Evolutionary conservation across 2,888 invertebrate genomes (phyloP), one percentile per base, ranked within the genome.

Genomic region (Mesorhabditis spiculigera): DNA sequence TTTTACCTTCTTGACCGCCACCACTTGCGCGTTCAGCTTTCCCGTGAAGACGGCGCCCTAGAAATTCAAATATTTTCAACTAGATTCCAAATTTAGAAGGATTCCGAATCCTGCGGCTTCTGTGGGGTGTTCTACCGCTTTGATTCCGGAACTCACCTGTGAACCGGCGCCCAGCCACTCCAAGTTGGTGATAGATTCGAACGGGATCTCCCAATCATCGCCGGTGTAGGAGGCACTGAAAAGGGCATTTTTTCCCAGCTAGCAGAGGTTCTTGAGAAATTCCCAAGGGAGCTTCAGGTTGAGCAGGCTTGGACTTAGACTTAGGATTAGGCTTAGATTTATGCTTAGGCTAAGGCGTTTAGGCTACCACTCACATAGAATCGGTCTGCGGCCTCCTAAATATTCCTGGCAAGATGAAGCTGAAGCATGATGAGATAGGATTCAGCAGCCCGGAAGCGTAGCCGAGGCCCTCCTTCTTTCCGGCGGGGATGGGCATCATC

Each of bases 1-100:
- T 68, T 92, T 90, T 0, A 97, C 93, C 88, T 96, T 95, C 88
- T 98, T 98, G 43, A 98, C 94, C 42, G 97, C 97, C 13, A 98
- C 93, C 82, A 91, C 91, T 86, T 93, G 92, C 5, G 83, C 85
- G 90, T 87, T 85, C 28, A 93, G 88, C 81, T 90, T 91, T 0
- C 95, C 96, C 5, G 70, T 67, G 65, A 76, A 65, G 16, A 44
- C 13, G 2, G 13, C 58, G n/a, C 58, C 58, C 58, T 50, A n/a
- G 3, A 50, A 50, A 50, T 13, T n/a, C 1, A 3, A 50, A 50
- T 50, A 13, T 1, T n/a, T 28, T 28, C 28, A 28, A 28, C n/a
- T 28, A 28, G 28, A 28, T 28, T 28, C 28, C 1, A 3, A 1
- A 28, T 28, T 28, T 28, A 28, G 3, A 28, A 3, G 28, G 28